Conservation (phyloP, 2,113 vertebrate species). For the Echinops telfairi region DNA sequence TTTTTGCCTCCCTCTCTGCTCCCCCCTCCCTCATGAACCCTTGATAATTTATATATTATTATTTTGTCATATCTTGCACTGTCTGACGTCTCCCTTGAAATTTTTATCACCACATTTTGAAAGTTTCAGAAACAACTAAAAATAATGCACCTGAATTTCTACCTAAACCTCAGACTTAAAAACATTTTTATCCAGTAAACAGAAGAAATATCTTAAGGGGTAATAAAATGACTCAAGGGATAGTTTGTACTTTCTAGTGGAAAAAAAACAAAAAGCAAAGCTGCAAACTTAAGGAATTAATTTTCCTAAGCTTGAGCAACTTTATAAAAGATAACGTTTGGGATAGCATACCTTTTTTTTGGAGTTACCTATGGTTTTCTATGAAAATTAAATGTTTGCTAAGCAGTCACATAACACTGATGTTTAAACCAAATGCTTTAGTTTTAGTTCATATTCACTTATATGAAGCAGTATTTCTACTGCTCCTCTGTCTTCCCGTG, state of each 20-base stretch:
- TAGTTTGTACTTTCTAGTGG: neutral
- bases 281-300: neutral
- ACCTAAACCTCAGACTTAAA: slow-evolving; percentile 5
- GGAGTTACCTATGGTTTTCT: neutral
- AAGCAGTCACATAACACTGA: neutral
- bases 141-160: slow-evolving; percentile 31
- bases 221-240: neutral
- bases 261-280: neutral
- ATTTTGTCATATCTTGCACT: no score
- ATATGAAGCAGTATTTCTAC: neutral
- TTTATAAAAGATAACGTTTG: slow-evolving; percentile 42
- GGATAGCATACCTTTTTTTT: neutral
- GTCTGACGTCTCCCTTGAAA: no score
- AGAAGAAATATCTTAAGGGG: slow-evolving; percentile 53
- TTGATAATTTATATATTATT: no score
- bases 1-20: no score
- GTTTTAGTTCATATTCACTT: slow-evolving; percentile 10
- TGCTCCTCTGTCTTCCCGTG: neutral
- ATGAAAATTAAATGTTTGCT: slow-evolving; percentile 30
- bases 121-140: slow-evolving; percentile 46
- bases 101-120: slow-evolving; percentile 41
- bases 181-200: slow-evolving; percentile 18
- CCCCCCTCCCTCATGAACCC: no score
- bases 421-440: neutral
- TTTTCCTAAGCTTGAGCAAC: slow-evolving; percentile 52